Percentiles rank a stretch among this genome's conserved stretches.
Conservation (phyloP, 2,888 invertebrate species). For the Amblyjoppa fuscipennis region DNA sequence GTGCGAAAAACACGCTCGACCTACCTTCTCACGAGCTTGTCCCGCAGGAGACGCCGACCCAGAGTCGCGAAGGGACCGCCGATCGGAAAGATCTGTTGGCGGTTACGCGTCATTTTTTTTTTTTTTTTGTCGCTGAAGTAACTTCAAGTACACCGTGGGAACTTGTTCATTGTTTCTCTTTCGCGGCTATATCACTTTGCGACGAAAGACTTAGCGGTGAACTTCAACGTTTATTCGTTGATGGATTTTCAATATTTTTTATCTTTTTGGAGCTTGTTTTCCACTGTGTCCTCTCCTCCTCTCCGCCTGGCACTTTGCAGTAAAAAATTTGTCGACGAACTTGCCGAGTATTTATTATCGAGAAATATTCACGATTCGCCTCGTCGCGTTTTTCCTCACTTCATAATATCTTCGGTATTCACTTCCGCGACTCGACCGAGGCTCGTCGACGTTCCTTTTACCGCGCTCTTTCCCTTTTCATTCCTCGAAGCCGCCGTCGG, state of each 20-base stretch:
- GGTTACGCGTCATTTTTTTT: constrained; percentile 83
- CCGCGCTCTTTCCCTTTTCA: constrained; percentile 7
- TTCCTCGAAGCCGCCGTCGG: neutral
- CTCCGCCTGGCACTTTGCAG: neutral
- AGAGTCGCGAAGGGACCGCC: constrained; percentile 86
- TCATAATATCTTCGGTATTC: neutral
- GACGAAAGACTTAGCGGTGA: neutral
- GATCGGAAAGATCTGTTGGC: constrained; percentile 86
- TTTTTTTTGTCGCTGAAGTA: neutral
- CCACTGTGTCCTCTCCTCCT: neutral
- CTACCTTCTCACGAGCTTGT: constrained; percentile 87
- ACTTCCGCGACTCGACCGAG: constrained; percentile 22
- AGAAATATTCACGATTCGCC: neutral
- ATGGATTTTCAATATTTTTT: neutral
- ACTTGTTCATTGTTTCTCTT: constrained; percentile 5
- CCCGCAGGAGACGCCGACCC: constrained; percentile 86
- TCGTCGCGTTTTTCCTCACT: neutral
- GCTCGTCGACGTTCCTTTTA: neutral
- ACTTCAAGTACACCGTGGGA: neutral
- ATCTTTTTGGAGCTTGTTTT: neutral
- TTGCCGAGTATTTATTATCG: too few species aligned
- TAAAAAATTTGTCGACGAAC: neutral
- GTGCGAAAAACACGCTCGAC: constrained; percentile 49
- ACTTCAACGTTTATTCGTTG: neutral
- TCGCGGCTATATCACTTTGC: neutral